Conservation (phyloP, 2,888 invertebrate genomes). For the Hypomecis punctinalis region DNA sequence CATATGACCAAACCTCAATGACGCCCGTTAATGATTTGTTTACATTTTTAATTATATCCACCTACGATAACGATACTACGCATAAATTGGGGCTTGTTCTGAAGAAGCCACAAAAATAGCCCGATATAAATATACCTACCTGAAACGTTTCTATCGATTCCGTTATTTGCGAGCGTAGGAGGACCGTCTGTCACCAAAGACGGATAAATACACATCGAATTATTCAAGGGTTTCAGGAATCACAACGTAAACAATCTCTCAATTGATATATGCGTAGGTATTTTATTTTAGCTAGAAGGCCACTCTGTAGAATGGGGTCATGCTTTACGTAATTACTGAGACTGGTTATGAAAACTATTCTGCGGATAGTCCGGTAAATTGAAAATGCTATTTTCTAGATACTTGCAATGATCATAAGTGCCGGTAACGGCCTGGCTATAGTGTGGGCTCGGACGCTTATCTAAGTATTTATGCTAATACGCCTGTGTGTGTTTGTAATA, state of each 20-base stretch:
- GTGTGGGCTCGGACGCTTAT: slow-evolving; percentile 28
- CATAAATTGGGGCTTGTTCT: slow-evolving; percentile 26
- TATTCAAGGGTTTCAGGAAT: slow-evolving; percentile 31
- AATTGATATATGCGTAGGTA: slow-evolving; percentile 37
- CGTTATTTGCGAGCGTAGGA: slow-evolving; percentile 31
- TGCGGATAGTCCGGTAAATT: slow-evolving; percentile 37
- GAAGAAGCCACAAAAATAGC: slow-evolving; percentile 25
- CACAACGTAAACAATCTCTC: slow-evolving; percentile 40
- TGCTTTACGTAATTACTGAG: slow-evolving; percentile 49
- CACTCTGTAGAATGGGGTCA: slow-evolving; percentile 49
- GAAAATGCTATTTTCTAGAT: slow-evolving; percentile 34
- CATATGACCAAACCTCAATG: slow-evolving; percentile 24
- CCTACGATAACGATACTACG: slow-evolving; percentile 9
- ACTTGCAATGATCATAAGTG: slow-evolving; percentile 25
- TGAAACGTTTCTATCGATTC: slow-evolving; percentile 28
- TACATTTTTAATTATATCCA: slow-evolving; percentile 29
- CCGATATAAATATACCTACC: slow-evolving; percentile 19
- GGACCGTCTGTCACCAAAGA: slow-evolving; percentile 26
- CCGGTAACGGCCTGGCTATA: slow-evolving; percentile 21
- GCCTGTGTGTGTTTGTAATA: slow-evolving; percentile 39
- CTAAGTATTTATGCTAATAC: slow-evolving; percentile 43
- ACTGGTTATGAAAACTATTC: slow-evolving; percentile 40
- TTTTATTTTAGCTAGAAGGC: slow-evolving; percentile 53
- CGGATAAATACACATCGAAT: slow-evolving; percentile 29
- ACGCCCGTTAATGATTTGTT: slow-evolving; percentile 37